Percentiles rank a stretch among this genome's conserved stretches.
phyloP scores from a whole-genome alignment of 2,888 invertebrate species.

The Lucinisca nassula region DNA sequence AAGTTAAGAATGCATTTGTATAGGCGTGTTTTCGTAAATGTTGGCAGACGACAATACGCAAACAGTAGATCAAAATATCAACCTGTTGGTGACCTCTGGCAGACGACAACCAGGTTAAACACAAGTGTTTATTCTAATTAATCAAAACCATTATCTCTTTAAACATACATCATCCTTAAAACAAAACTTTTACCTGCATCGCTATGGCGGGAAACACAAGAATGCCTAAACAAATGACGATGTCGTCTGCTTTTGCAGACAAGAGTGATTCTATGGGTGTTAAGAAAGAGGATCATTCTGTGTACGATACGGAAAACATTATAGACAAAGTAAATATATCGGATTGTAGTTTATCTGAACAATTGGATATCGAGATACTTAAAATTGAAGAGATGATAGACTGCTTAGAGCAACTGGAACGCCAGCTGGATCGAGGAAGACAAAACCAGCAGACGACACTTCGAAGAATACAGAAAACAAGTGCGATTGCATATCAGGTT shows the following conservation, averaged over 20 bases:
- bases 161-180: neutral
- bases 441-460: conserved; percentile 53
- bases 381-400: conserved; percentile 65
- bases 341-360: conserved; percentile 59
- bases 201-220: conserved; percentile 54
- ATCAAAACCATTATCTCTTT: neutral
- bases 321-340: conserved; percentile 17
- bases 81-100: conserved; percentile 1
- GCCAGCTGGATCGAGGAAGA: conserved; percentile 41
- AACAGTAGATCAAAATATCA: neutral
- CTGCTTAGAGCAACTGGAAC: conserved; percentile 67
- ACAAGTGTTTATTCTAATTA: conserved; percentile 6
- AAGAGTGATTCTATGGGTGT: neutral
- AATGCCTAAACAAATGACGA: conserved; percentile 27
- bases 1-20: no score
- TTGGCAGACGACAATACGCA: neutral
- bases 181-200: conserved; percentile 3
- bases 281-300: neutral
- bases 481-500: neutral
- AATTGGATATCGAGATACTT: conserved; percentile 67
- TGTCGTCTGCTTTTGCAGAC: conserved; percentile 20
- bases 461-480: neutral
- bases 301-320: neutral
- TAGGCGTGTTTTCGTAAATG: no score
- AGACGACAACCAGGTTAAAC: neutral